Conservation (phyloP, 2,797 vertebrate species). For the Phaenicophaeus curvirostris region DNA sequence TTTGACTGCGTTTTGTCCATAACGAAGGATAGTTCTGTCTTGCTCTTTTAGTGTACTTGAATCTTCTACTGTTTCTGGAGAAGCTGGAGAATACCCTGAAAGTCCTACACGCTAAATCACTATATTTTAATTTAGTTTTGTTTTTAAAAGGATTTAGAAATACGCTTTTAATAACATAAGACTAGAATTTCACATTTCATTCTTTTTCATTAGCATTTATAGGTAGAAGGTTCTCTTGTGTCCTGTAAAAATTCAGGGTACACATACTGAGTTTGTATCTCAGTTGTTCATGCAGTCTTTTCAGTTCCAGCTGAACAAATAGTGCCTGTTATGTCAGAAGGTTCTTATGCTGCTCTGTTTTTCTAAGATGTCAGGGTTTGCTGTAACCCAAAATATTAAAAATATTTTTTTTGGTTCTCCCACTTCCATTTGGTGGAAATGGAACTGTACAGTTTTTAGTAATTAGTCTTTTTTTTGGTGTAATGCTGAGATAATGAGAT, state of each 20-base stretch:
- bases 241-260: neutral
- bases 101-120: neutral
- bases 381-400: neutral
- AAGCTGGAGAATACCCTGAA: neutral
- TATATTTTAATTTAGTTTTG: neutral
- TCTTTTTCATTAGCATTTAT: neutral
- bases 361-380: neutral
- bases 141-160: neutral
- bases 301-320: conserved; percentile 43
- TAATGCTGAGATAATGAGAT: neutral
- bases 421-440: neutral
- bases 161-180: neutral
- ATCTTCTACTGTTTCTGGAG: neutral
- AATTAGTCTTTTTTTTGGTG: neutral
- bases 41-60: neutral
- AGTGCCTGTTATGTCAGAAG: neutral
- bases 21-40: neutral
- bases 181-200: neutral
- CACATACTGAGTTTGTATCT: neutral
- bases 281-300: neutral
- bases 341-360: neutral
- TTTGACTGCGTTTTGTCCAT: neutral
- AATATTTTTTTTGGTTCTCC: neutral
- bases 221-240: neutral
- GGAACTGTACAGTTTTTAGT: neutral